Percentiles rank a stretch among this genome's conserved stretches.
phyloP scores from a whole-genome alignment of 2,888 invertebrate species.

The Drosophila putrida region DNA sequence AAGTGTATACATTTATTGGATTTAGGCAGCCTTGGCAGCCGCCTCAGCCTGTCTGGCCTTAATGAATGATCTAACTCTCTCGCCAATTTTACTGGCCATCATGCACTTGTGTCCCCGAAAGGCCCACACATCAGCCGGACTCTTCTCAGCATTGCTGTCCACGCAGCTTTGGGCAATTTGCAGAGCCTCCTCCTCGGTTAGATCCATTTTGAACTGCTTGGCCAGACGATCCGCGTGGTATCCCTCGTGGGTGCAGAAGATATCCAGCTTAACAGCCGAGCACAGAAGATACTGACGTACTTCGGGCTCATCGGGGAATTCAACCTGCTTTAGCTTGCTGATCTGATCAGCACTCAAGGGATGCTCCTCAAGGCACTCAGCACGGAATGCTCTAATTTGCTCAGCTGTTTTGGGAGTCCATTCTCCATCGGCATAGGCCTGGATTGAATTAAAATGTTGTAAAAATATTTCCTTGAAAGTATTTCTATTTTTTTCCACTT shows the following conservation, averaged over 20 bases:
- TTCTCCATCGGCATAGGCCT: conserved; percentile 76
- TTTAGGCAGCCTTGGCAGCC: conserved; percentile 41
- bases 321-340: conserved; percentile 69
- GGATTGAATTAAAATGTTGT: not conserved
- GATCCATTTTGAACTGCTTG: conserved; percentile 83
- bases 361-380: conserved; percentile 72
- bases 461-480: not conserved
- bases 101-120: conserved; percentile 84
- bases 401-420: conserved; percentile 78
- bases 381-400: conserved; percentile 76
- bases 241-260: conserved; percentile 78
- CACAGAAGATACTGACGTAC: conserved; percentile 82
- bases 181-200: conserved; percentile 79
- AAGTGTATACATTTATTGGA: not conserved
- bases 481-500: conserved; percentile 32
- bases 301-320: conserved; percentile 75
- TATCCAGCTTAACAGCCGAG: conserved; percentile 73
- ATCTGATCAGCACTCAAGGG: conserved; percentile 67
- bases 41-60: conserved; percentile 69
- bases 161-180: conserved; percentile 79
- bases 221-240: conserved; percentile 82
- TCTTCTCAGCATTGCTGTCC: conserved; percentile 78
- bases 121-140: conserved; percentile 81
- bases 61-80: conserved; percentile 75
- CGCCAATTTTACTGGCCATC: conserved; percentile 81